Evolutionary conservation across 2,797 vertebrate genomes (phyloP), one percentile per base, ranked within the genome.

Genomic region (Kryptopterus vitreolus): DNA sequence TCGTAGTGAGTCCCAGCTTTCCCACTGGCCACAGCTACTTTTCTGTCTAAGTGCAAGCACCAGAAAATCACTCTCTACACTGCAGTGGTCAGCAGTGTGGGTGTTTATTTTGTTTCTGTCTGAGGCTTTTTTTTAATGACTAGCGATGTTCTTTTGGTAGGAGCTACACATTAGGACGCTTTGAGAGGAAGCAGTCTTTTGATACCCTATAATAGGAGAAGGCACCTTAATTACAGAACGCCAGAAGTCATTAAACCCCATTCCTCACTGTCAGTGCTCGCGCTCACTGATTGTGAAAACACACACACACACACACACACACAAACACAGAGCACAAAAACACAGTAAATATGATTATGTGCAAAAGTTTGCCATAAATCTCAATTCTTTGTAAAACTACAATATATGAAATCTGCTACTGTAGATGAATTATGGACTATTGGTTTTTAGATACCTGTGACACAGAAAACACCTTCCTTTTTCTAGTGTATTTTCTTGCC

Each of bases 161-260:
- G 48, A 63, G 71, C 48, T 57, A 76, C 68, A 61, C 61, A 69
- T 83, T 70, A 79, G 79, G 81, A 80, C 83, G 73, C 63, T 66
- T 76, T 81, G 66, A 77, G 83, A 84, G 76, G 80, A 86, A 82
- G 79, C 86, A 84, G 81, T 81, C 71, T 82, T 86, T 82, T 86
- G 87, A 88, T 87, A 84, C 89, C 90, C 88, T 87, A 91, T 93
- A 92, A 92, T 87, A 87, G 89, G 87, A 88, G 91, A 91, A 91
- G 90, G 88, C 90, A 90, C 85, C 92, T 91, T 93, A 93, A 94
- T 93, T 93, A 94, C 88, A 87, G 84, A 46, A 85, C 86, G 87
- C 86, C 91, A 91, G 85, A 86, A 90, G 85, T 88, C 87, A 92
- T 92, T 87, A 92, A 84, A 86, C 88, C 89, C 86, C 82, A 85